Conservation (phyloP, 1,140 invertebrate genomes). For the Panulirus ornatus region DNA sequence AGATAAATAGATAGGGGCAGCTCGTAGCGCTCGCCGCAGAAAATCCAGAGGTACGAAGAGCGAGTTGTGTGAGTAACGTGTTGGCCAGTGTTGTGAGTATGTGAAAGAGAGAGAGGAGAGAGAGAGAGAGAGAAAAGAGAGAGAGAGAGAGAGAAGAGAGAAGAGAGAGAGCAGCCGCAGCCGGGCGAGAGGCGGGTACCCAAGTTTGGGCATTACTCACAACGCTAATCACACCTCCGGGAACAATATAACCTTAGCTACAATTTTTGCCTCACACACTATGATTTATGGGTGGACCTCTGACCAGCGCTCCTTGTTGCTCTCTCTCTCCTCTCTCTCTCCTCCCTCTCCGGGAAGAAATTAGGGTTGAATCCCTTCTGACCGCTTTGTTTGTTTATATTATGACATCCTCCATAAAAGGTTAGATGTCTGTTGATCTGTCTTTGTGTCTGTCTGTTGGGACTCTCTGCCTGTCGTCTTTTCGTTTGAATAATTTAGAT, state of each 20-base stretch:
- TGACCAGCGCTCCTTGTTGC: background rate
- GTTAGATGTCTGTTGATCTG: no score
- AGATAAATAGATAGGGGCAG: background rate
- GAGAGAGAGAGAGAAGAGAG: background rate
- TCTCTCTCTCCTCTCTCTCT: conserved; percentile 2
- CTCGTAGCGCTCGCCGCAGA: background rate
- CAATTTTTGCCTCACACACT: conserved; percentile 18
- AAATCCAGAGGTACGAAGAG: background rate
- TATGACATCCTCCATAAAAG: no score
- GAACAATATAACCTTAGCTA: conserved; percentile 35
- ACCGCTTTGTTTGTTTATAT: no score
- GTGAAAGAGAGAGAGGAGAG: background rate
- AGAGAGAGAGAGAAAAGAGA: background rate
- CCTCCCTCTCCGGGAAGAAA: conserved; percentile 39
- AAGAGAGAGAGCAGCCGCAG: conserved; percentile 17
- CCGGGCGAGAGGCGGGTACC: no score
- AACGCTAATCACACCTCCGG: conserved; percentile 15
- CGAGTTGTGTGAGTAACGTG: background rate
- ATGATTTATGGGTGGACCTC: background rate
- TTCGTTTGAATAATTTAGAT: no score
- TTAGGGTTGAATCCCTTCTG: no score
- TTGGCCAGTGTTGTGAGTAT: no score
- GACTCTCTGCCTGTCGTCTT: no score
- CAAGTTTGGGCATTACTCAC: conserved; percentile 12
- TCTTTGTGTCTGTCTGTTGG: no score